Evolutionary conservation across 2,888 invertebrate species (phyloP), one percentile per base, ranked within the genome.

Genomic region (Meteorus cinctellus): DNA sequence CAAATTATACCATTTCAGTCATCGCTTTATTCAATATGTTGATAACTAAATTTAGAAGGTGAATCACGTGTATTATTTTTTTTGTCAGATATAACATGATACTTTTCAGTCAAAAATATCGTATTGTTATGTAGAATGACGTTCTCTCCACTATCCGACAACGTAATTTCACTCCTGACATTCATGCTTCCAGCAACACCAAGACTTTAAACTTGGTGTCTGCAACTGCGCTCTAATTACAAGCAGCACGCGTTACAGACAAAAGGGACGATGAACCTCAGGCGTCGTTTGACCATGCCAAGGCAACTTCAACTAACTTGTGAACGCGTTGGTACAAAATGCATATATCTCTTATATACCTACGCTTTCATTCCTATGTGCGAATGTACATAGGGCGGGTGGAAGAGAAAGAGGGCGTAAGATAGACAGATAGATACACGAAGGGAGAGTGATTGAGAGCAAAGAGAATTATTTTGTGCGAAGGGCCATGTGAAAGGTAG

Each of bases 111-210:
- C 2, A 2, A 34, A 34, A 8, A 41, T 12, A 10, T 12, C 19
- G 48, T 29, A 55, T 55, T 59, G 55, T 55, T 55, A 31, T 59
- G 5, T n/a, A 55, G 55, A 55, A 68, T 68, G 67, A 70, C 34
- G 69, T 36, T 41, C 24, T 19, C 16, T 51, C 12, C 19, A 41
- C 19, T 60, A 24, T 34, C 29, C 45, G 27, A 60, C 71, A 41
- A 71, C 29, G 27, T 71, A 71, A 71, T 71, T 41, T 71, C 19
- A 71, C 62, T 71, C 36, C 29, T 71, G 59, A 71, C 62, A 41
- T 71, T 55, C 36, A 24, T 62, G 34, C 71, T 71, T 62, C 62
- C 41, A 10, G n/a, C 31, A 45, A 41, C 29, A 71, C 29, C 8
- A 45, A 71, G 60, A 19, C 8, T 60, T 8, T 19, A 71, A 71